Conservation (phyloP, 2,797 vertebrate species). For the Ceryle rudis region DNA sequence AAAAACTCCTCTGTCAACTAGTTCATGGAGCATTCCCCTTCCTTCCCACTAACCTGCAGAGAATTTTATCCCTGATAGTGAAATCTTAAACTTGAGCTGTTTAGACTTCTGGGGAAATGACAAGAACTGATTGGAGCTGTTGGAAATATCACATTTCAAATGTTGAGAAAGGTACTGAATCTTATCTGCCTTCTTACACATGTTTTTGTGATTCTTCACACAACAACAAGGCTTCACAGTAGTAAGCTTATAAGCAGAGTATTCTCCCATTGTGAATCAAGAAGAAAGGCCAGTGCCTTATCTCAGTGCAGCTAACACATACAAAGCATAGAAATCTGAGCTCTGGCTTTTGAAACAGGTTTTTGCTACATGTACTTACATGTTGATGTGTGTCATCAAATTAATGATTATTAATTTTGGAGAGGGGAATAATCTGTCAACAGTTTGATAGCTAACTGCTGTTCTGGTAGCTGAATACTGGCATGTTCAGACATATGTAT, state of each 20-base stretch:
- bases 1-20: not conserved
- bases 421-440: not conserved
- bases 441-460: not conserved
- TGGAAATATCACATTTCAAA: not conserved
- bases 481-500: not conserved
- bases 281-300: constrained; percentile 32
- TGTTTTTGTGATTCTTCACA: not conserved
- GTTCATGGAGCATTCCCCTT: not conserved
- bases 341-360: not conserved
- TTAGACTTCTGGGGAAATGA: not conserved
- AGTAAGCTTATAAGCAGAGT: not conserved
- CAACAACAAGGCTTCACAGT: constrained; percentile 1
- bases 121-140: not conserved
- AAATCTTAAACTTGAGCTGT: constrained; percentile 42
- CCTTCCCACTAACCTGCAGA: not conserved
- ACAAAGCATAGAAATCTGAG: not conserved
- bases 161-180: not conserved
- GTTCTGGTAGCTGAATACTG: not conserved
- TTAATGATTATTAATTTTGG: not conserved
- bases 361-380: not conserved
- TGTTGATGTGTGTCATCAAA: not conserved
- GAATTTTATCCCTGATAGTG: not conserved
- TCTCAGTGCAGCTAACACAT: constrained; percentile 1
- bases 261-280: constrained; percentile 13
- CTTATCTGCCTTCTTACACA: not conserved